These are phyloP conservation scores for Trachemys scripta DNA, from an alignment of 2,113 vertebrate species.

Conservation along the genomic window DNA sequence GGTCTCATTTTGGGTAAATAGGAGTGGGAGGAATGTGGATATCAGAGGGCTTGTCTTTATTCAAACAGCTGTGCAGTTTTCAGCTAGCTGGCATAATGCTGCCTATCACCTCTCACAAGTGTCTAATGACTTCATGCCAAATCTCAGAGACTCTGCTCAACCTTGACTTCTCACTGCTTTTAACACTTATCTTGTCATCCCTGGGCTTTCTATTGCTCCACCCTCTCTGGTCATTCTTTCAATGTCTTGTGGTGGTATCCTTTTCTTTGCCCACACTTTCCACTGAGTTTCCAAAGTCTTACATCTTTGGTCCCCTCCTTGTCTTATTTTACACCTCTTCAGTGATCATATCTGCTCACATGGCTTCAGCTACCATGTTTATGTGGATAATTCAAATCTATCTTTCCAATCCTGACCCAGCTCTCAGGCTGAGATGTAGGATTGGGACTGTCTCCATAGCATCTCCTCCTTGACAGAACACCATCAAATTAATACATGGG, in stretches of 20 bases:
- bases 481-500: neutral
- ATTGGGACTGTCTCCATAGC: neutral
- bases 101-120: no score
- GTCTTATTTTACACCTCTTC: neutral
- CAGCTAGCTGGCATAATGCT: no score
- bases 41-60: neutral
- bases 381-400: neutral
- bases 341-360: neutral
- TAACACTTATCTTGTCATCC: neutral
- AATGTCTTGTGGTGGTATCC: fast-evolving
- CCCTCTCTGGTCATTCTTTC: neutral
- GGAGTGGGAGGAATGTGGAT: neutral
- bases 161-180: neutral
- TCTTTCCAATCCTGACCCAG: neutral
- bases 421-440: no score
- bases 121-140: neutral
- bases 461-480: neutral
- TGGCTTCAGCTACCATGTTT: neutral
- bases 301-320: neutral
- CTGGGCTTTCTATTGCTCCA: neutral
- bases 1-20: neutral
- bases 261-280: neutral
- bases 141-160: neutral
- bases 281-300: neutral
- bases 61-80: no score